Conservation (phyloP, 2,113 vertebrate genomes). For the Pyrgilauda ruficollis region DNA sequence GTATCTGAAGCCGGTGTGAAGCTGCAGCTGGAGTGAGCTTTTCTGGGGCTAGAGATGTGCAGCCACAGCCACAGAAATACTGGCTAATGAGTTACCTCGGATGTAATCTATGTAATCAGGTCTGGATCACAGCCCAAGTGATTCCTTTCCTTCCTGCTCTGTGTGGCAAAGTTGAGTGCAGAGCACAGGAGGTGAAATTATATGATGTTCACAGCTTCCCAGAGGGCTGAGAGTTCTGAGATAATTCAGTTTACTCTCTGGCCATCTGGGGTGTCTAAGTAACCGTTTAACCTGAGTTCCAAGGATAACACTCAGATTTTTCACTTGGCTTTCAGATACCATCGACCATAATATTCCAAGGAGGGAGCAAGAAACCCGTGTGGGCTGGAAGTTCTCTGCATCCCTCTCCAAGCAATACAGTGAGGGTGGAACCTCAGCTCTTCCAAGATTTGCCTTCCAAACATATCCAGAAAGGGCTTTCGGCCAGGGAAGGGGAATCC, state of each 20-base stretch:
- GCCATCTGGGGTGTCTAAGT: background rate
- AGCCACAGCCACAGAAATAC: background rate
- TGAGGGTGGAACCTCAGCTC: conserved; percentile 48
- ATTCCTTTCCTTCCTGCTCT: background rate
- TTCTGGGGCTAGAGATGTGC: background rate
- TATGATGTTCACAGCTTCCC: background rate
- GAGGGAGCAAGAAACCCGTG: conserved; percentile 14
- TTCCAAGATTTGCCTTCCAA: conserved; percentile 66
- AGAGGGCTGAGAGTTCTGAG: background rate
- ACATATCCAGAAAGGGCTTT: conserved; percentile 58
- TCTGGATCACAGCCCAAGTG: background rate
- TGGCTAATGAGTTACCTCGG: background rate
- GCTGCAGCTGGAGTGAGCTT: background rate
- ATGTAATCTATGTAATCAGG: background rate
- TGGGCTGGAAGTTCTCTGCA: background rate
- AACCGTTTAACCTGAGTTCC: background rate
- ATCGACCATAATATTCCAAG: conserved; percentile 85
- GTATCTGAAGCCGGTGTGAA: background rate
- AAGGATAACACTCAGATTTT: background rate
- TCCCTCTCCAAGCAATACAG: conserved; percentile 13
- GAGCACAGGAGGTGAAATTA: background rate
- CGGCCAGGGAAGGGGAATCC: conserved; percentile 58
- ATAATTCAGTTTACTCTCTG: background rate
- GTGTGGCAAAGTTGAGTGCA: background rate
- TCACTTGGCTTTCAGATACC: conserved; percentile 79